A percentile compares a stretch with the other conserved stretches of the same genome.
Evolutionary conservation across 2,113 vertebrate genomes (phyloP).

Genomic region (Oophaga pumilio): DNA sequence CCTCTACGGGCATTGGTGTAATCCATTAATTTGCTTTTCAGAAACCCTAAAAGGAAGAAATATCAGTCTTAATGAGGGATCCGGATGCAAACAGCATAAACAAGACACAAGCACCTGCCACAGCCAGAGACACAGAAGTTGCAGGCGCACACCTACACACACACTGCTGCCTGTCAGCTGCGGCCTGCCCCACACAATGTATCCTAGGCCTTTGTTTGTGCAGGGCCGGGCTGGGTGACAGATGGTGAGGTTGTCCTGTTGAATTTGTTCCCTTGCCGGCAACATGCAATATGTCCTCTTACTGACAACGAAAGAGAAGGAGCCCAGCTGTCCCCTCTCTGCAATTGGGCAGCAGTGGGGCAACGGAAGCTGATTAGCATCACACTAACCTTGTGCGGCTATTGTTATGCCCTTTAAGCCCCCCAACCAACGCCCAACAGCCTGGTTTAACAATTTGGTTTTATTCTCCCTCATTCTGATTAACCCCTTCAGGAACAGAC

Average conservation of each 20-base stretch:
- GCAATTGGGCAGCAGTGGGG: constrained; percentile 73
- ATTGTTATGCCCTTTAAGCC: constrained; percentile 56
- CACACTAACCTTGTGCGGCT: constrained; percentile 65
- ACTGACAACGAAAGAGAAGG: constrained; percentile 70
- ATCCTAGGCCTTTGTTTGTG: constrained; percentile 78
- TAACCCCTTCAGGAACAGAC: constrained; percentile 27
- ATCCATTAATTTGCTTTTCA: constrained; percentile 18
- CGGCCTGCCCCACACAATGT: constrained; percentile 63
- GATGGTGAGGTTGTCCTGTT: constrained; percentile 84
- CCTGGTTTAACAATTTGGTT: constrained; percentile 58
- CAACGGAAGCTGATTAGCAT: constrained; percentile 72
- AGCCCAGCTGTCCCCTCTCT: constrained; percentile 83
- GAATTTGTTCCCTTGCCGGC: constrained; percentile 88
- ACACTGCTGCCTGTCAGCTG: constrained; percentile 54
- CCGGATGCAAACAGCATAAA: neutral
- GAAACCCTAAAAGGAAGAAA: constrained; percentile 17
- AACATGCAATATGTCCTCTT: constrained; percentile 87
- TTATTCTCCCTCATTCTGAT: constrained; percentile 57
- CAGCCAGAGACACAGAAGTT: neutral
- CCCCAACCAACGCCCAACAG: constrained; percentile 8
- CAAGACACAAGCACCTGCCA: constrained; percentile 32
- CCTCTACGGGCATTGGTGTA: neutral
- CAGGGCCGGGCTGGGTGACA: constrained; percentile 80
- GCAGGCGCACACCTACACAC: constrained; percentile 32
- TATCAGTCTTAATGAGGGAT: constrained; percentile 23